Percentiles rank a stretch among this genome's conserved stretches.
Evolutionary conservation across 2,113 vertebrate species (phyloP).

Genomic region (Muntiacus muntjak): DNA sequence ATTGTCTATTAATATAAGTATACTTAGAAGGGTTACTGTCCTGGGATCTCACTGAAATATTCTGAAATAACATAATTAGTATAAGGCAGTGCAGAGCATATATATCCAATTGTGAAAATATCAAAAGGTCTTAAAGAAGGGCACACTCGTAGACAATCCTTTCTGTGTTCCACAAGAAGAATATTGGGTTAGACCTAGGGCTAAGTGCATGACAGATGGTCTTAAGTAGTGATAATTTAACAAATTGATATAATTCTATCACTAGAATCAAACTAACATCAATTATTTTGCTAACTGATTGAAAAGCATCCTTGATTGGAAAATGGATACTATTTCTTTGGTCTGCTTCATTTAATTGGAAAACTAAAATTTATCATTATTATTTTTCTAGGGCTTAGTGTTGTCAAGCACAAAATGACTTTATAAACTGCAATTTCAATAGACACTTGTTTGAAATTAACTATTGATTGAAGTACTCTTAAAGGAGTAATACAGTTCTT

Average conservation of each 20-base stretch:
- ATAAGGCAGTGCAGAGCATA: background rate
- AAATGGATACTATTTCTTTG: background rate
- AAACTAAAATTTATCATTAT: background rate
- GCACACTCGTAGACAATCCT: background rate
- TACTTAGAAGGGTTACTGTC: background rate
- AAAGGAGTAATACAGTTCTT: constrained; percentile 31
- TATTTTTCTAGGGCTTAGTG: background rate
- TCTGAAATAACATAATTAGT: background rate
- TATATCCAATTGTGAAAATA: background rate
- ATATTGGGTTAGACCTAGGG: background rate
- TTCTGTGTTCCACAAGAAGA: background rate
- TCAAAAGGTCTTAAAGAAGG: background rate
- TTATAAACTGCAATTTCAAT: constrained; percentile 5
- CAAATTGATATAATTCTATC: background rate
- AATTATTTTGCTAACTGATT: constrained; percentile 28
- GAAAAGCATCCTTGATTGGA: constrained; percentile 45
- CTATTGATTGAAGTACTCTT: background rate
- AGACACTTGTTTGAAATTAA: constrained; percentile 18
- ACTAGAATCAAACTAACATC: background rate
- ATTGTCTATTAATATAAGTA: background rate
- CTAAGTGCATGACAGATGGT: background rate
- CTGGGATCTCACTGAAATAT: background rate
- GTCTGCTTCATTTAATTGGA: background rate
- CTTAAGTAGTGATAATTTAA: background rate
- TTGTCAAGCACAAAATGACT: constrained; percentile 11